Base-by-base conservation (phyloP, 2,888 invertebrate species). In the Conomelus anceps region DNA sequence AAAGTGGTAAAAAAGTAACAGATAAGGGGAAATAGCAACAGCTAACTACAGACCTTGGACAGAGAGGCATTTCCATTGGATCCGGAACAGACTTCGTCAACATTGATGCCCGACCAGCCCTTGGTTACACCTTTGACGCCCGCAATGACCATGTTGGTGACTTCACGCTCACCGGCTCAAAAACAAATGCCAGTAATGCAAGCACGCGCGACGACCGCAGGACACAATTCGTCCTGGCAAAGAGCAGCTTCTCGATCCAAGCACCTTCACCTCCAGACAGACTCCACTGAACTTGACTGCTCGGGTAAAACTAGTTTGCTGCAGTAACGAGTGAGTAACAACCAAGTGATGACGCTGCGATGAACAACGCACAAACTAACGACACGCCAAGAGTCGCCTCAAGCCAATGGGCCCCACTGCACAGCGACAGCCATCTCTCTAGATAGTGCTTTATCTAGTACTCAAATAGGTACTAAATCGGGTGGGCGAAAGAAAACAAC, bases 61-160 rank as follows among this genome's bases (percentile, higher is more conserved):
- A 26, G 26, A 26, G 26, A 22, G 22, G 86, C 26, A 86, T 86
- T 86, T 20, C 22, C 23, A 26, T 86, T 86, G n/a, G n/a, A 4
- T 3, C 26, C 22, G 22, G 22, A 86, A 22, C 26, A 23, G 23
- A 29, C 85, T 24, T 34, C 22, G 23, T 41, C 88, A 0, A 89
- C 89, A 26, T 89, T 89, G 22, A 89, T 26, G 23, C 89, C 89
- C 7, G 89, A 89, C 89, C 89, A 89, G 11, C 88, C 88, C 86
- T 88, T 88, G 7, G 29, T 85, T 4, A 85, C 34, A 17, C 89
- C 88, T 85, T 24, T 85, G 3, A 23, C 85, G 22, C 85, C 23
- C 0, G 24, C 86, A 11, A 34, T 29, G 23, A 89, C 89, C 89
- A 89, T 89, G n/a, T 22, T 87, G 20, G 9, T 13, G 20, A 1